phyloP scores from a whole-genome alignment of 2,113 vertebrate species.

The Urocolius indicus region DNA sequence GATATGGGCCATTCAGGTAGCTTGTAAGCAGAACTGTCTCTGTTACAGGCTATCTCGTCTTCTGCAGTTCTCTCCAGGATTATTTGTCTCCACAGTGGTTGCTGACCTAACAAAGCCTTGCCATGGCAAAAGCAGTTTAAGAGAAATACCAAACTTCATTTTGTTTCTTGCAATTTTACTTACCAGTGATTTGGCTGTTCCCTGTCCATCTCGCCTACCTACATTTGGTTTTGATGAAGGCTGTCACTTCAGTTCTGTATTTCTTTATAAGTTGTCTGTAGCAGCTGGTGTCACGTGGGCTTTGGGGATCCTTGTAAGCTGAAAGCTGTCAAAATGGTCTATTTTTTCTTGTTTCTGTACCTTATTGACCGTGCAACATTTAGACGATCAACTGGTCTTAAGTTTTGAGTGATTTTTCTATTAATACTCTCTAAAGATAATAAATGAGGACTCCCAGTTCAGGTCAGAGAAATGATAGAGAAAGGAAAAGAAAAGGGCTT shows the following conservation, averaged over 20 bases:
- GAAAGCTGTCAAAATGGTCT: background rate
- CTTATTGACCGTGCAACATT: background rate
- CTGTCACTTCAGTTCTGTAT: background rate
- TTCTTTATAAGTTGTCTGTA: background rate
- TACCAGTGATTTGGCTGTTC: background rate
- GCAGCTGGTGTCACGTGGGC: background rate
- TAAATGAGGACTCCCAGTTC: background rate
- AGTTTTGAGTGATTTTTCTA: background rate
- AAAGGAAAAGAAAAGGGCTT: background rate
- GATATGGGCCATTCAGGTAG: background rate
- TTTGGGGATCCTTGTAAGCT: background rate
- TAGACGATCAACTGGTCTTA: background rate
- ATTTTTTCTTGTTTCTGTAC: background rate
- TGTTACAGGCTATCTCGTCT: background rate
- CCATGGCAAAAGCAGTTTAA: background rate
- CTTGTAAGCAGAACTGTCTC: background rate
- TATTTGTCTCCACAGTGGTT: background rate
- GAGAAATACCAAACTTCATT: background rate
- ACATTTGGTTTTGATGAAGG: background rate
- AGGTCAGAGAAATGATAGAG: background rate
- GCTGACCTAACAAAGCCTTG: background rate
- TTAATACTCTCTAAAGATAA: background rate
- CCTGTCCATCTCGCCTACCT: background rate
- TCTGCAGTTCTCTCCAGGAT: background rate
- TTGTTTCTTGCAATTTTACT: background rate